These are phyloP conservation scores for Cacatua alba DNA, from an alignment of 2,113 vertebrate genomes.

Conservation along the genomic window DNA sequence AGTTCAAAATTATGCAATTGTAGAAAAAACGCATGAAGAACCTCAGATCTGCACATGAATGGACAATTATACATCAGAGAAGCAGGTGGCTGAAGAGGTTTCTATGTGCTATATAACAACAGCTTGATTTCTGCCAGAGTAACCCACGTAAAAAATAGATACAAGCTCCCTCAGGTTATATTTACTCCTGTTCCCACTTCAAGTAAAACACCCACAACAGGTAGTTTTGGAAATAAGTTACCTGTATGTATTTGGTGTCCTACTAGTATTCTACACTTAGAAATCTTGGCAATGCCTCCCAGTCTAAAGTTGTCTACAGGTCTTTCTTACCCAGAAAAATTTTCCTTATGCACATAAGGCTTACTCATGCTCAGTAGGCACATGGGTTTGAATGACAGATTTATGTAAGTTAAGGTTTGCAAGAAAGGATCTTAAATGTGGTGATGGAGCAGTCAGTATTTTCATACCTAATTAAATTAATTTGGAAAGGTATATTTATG, in stretches of 20 bases:
- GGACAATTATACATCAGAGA: neutral
- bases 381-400: neutral
- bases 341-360: neutral
- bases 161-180: slow-evolving; percentile 17
- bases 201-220: slow-evolving; percentile 42
- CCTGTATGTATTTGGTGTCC: neutral
- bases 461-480: neutral
- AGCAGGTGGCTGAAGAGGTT: neutral
- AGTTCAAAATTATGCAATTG: neutral
- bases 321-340: neutral
- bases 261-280: neutral
- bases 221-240: slow-evolving; percentile 47
- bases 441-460: neutral
- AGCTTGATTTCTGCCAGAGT: neutral
- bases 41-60: neutral
- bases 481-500: slow-evolving; percentile 10
- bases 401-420: neutral
- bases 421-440: neutral
- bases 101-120: neutral
- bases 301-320: neutral
- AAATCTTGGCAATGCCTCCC: slow-evolving; percentile 22
- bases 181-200: slow-evolving; percentile 38
- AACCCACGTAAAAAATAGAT: slow-evolving; percentile 25
- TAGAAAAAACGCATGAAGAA: neutral
- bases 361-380: neutral